Evolutionary conservation across 37 sponge, comb jelly and placozoan genomes (phyloP).

Genomic region (Spongia lamella): DNA sequence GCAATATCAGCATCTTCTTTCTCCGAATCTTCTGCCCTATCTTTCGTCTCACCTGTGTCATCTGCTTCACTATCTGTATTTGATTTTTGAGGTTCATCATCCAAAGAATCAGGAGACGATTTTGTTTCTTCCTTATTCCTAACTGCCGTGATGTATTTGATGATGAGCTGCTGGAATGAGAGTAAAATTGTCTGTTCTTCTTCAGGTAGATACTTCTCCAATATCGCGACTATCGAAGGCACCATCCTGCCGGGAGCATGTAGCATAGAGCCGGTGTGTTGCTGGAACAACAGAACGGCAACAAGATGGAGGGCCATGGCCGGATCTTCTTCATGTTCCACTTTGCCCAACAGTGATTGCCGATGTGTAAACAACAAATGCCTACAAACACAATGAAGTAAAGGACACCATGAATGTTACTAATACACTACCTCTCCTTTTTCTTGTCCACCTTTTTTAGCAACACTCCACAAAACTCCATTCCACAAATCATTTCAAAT

Average conservation of each 20-base stretch:
- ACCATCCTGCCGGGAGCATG: conserved; percentile 93
- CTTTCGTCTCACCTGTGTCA: not conserved
- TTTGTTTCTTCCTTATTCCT: not conserved
- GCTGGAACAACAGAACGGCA: conserved; percentile 73
- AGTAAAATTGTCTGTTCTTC: not conserved
- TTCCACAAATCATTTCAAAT: conserved; percentile 53
- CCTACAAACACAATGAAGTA: conserved; percentile 27
- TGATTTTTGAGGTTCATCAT: too few relatives aligned
- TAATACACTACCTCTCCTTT: conserved; percentile 67
- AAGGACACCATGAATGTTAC: not conserved
- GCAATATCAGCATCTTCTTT: not conserved
- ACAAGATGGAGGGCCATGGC: conserved; percentile 86
- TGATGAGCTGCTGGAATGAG: conserved; percentile 22
- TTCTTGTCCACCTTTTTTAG: conserved; percentile 89
- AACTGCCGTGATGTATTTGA: conserved; percentile 2
- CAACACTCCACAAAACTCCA: conserved; percentile 68
- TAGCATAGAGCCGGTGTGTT: conserved; percentile 62
- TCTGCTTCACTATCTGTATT: not conserved
- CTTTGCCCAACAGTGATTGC: conserved; percentile 63
- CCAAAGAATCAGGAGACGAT: not conserved
- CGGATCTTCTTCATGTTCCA: conserved; percentile 72
- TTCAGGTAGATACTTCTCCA: conserved; percentile 23
- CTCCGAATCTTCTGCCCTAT: not conserved
- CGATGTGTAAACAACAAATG: conserved; percentile 72
- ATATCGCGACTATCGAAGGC: conserved; percentile 54